Base-by-base conservation (phyloP, 2,797 vertebrate genomes). In the Gallirallus australis region DNA sequence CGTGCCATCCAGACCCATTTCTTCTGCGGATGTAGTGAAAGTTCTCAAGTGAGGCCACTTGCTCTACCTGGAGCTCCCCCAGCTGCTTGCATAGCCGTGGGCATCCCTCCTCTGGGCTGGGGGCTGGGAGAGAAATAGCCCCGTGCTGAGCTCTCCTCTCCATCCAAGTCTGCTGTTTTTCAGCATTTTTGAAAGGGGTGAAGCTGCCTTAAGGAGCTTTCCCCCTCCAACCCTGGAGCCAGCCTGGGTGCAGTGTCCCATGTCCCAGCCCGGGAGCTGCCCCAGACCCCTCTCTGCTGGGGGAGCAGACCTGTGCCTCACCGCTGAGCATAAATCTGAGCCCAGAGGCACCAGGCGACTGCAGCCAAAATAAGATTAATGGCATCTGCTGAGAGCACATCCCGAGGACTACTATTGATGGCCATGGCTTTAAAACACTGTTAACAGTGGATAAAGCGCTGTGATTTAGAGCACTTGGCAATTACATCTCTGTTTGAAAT, bases 401-500 rank as follows among this genome's bases (percentile, higher is more conserved):
- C 90, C 94, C 0, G 1, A 75, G 82, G 68, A 64, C 35, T 63
- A 56, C 93, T 91, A 52, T 84, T 69, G 88, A 91, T 96, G 92
- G 59, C 86, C 37, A 0, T 53, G 63, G 83, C 88, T 96, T 94
- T 92, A 90, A 92, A 93, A 95, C 85, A 89, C 93, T 82, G 81
- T 72, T 92, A 90, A 61, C 61, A 87, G 90, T 80, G 80, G 77
- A 89, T 94, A 87, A 94, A 92, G 68, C 40, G 42, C 71, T 3
- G 0, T 82, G 92, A 91, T 94, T 86, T 94, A 6, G 6, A 88
- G 90, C 75, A 33, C 71, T 81, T 0, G 0, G 94, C 92, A 82
- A 94, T 95, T 96, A 93, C 86, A 91, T 86, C 90, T 93, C 82
- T 64, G 86, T 95, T 95, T 94, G 87, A 94, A 90, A 95, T 93